phyloP scores from a whole-genome alignment of 2,797 vertebrate species.

The Chiloscyllium punctatum region DNA sequence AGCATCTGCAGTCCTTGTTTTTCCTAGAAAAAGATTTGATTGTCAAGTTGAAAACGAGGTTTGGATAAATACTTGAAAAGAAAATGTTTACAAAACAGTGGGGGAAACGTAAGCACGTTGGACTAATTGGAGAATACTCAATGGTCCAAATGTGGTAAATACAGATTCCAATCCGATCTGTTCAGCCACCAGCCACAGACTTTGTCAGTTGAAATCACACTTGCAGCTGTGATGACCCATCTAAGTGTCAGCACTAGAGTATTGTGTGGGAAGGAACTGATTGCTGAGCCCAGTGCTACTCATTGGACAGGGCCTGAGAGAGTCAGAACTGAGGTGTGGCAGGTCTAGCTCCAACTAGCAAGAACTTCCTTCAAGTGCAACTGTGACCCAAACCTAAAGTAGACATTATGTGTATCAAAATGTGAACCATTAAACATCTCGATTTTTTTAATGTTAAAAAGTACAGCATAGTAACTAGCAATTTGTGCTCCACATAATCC shows the following conservation, averaged over 20 bases:
- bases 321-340: background rate
- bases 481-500: background rate
- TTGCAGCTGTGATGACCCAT: background rate
- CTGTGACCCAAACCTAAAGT: background rate
- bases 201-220: background rate
- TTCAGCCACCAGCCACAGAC: background rate
- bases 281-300: background rate
- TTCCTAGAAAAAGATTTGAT: background rate
- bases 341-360: background rate
- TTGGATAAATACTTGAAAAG: background rate
- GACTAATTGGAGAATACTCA: background rate
- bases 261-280: background rate
- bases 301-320: background rate
- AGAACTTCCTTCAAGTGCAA: background rate
- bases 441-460: background rate
- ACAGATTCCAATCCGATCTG: background rate
- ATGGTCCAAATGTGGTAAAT: background rate
- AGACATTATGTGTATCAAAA: background rate
- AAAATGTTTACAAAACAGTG: background rate
- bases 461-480: background rate
- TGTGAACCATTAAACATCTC: background rate
- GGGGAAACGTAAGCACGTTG: background rate
- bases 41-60: background rate
- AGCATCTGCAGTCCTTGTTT: too few species aligned
- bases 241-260: background rate